A percentile compares a stretch with the other conserved stretches of the same genome.
phyloP scores from a whole-genome alignment of 2,888 invertebrate species.

The Patella ulyssiponensis region DNA sequence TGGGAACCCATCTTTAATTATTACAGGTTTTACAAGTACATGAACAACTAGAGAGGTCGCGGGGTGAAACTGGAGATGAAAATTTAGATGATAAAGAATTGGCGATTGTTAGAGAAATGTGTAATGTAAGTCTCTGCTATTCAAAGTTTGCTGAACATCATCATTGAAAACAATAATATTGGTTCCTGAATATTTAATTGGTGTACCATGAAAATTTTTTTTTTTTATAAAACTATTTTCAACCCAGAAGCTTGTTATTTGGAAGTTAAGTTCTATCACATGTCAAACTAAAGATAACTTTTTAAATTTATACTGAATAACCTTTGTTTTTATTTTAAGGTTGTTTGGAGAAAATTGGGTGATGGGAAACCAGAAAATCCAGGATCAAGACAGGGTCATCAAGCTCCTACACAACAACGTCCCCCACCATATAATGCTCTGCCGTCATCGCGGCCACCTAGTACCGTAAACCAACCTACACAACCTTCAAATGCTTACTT shows the following conservation, averaged over 20 bases:
- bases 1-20: no score
- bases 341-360: constrained; percentile 65
- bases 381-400: constrained; percentile 9
- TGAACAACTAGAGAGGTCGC: constrained; percentile 81
- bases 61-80: constrained; percentile 54
- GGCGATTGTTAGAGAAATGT: constrained; percentile 94
- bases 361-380: constrained; percentile 31
- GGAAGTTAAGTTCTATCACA: no score
- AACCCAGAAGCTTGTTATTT: no score
- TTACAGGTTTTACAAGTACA: constrained; percentile 84
- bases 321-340: constrained; percentile 42
- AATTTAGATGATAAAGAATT: constrained; percentile 83
- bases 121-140: constrained; percentile 79
- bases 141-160: no score
- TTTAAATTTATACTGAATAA: neutral
- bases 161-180: neutral
- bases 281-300: no score
- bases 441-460: constrained; percentile 7
- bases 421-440: constrained; percentile 14
- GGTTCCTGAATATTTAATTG: neutral
- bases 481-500: neutral
- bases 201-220: neutral
- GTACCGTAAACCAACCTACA: neutral
- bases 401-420: constrained; percentile 11
- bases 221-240: no score